phyloP scores from a whole-genome alignment of 1,140 invertebrate species.

The Theocolax elegans region DNA sequence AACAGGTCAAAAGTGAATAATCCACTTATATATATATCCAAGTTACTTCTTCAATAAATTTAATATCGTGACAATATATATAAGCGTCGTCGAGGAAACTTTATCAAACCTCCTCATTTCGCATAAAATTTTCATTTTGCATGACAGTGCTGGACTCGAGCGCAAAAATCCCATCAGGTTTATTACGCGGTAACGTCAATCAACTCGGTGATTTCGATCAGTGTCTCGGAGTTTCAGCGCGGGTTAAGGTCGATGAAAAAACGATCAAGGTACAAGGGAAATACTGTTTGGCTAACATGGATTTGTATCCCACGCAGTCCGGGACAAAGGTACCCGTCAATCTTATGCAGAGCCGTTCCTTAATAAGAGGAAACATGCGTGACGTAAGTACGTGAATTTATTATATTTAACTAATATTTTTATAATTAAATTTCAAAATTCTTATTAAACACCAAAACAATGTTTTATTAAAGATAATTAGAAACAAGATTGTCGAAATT shows the following conservation, averaged over 20 bases:
- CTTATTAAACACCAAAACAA: too few species aligned
- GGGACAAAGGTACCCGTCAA: constrained; percentile 71
- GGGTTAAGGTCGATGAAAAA: constrained; percentile 67
- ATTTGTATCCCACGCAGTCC: constrained; percentile 68
- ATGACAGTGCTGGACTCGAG: constrained; percentile 77
- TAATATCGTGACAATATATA: too few species aligned
- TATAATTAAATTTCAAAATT: too few species aligned
- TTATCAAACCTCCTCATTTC: too few species aligned
- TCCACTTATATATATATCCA: too few species aligned
- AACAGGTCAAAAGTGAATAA: too few species aligned
- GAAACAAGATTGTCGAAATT: too few species aligned
- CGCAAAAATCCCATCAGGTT: constrained; percentile 75
- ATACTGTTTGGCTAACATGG: constrained; percentile 75
- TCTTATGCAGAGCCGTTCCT: constrained; percentile 71
- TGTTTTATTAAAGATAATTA: too few species aligned
- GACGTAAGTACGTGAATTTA: constrained; percentile 70
- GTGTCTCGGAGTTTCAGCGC: constrained; percentile 71
- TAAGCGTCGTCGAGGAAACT: too few species aligned
- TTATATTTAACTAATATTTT: neutral
- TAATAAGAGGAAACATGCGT: constrained; percentile 71
- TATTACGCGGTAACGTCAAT: constrained; percentile 77
- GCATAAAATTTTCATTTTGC: constrained; percentile 21
- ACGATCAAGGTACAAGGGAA: constrained; percentile 73
- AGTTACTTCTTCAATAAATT: too few species aligned
- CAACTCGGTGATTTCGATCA: constrained; percentile 79